These are phyloP conservation scores for Phodopus roborovskii DNA, from an alignment of 2,113 vertebrate genomes.

Conservation along the genomic window DNA sequence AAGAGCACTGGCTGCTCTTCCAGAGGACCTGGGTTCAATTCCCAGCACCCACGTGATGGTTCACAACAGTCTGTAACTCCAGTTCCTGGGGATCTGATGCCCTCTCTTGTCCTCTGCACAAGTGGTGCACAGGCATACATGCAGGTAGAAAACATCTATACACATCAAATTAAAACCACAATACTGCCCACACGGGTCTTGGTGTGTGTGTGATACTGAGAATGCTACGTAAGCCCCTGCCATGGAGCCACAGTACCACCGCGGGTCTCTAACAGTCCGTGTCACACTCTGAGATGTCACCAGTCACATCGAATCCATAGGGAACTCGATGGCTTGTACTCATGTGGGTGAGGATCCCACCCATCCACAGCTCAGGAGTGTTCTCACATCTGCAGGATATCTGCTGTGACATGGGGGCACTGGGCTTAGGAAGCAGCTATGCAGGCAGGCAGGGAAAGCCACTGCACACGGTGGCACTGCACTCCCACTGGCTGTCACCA, in stretches of 20 bases:
- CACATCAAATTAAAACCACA: not conserved
- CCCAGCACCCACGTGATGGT: not conserved
- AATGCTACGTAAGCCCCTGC: not conserved
- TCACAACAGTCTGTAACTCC: not conserved
- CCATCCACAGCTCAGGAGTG: too few relatives aligned
- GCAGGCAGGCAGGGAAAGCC: not conserved
- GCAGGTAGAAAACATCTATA: not conserved
- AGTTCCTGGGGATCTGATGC: not conserved
- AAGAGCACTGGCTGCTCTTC: not conserved
- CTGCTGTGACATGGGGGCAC: not conserved
- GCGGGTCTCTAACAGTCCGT: fast-evolving
- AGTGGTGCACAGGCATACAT: not conserved
- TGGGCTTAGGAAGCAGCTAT: not conserved
- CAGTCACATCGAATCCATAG: too few relatives aligned
- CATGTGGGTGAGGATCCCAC: not conserved
- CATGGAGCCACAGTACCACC: not conserved
- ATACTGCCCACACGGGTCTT: not conserved
- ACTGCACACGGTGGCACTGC: not conserved
- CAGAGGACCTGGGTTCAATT: not conserved
- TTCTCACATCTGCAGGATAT: fast-evolving
- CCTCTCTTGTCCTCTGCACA: not conserved
- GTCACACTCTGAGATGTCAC: not conserved
- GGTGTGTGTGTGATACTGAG: too few relatives aligned
- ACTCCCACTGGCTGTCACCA: not conserved
- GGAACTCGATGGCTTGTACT: too few relatives aligned